Conservation (phyloP, 1,140 invertebrate genomes). For the Zaprionus kolodkinae region DNA sequence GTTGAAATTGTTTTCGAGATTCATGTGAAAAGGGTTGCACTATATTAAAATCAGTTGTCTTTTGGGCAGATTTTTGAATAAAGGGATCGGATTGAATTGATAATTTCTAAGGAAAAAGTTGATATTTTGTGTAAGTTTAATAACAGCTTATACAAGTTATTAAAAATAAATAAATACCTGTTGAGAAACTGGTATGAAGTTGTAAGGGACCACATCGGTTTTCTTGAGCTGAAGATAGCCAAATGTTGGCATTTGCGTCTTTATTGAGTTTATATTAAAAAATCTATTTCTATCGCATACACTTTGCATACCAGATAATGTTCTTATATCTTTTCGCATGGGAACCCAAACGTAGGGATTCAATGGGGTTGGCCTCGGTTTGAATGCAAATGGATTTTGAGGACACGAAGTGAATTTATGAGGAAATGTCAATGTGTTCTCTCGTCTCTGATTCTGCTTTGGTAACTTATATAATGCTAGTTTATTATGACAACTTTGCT, state of each 20-base stretch:
- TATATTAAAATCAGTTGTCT: background rate
- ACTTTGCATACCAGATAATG: background rate
- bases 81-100: background rate
- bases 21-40: background rate
- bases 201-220: background rate
- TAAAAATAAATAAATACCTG: background rate
- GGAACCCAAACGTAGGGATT: background rate
- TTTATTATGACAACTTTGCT: background rate
- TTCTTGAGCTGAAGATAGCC: background rate
- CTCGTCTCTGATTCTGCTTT: background rate
- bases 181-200: background rate
- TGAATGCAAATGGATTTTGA: background rate
- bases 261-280: background rate
- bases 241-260: background rate
- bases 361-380: background rate
- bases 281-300: background rate
- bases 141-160: background rate
- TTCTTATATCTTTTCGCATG: background rate
- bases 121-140: background rate
- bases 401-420: background rate
- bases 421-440: background rate
- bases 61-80: background rate
- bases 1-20: background rate
- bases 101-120: background rate
- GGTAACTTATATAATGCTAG: background rate